Evolutionary conservation across 2,113 vertebrate genomes (phyloP).

Genomic region (Ahaetulla prasina): DNA sequence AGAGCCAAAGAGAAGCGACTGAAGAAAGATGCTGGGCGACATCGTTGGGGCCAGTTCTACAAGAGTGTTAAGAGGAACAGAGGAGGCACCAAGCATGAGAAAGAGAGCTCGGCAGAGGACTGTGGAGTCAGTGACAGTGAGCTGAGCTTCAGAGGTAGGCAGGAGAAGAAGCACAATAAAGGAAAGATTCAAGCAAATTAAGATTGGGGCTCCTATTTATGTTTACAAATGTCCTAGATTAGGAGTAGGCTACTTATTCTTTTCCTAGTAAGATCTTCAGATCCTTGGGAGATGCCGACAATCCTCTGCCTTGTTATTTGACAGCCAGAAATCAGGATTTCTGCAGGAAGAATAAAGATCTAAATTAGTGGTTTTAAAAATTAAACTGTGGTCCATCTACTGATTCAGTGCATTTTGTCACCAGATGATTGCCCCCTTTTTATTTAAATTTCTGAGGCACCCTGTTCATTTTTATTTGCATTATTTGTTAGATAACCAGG

Average conservation of each 20-base stretch:
- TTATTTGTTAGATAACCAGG: neutral
- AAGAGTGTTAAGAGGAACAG: constrained; percentile 91
- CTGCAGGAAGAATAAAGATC: neutral
- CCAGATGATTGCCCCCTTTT: neutral
- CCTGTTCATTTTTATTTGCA: neutral
- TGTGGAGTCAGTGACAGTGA: constrained; percentile 97
- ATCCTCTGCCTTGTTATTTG: neutral
- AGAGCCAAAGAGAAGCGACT: constrained; percentile 95
- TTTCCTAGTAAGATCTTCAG: neutral
- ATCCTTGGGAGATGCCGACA: neutral
- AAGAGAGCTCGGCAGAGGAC: constrained; percentile 93
- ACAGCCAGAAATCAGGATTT: neutral
- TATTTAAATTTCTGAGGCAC: neutral
- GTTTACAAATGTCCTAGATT: neutral
- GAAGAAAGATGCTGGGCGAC: constrained; percentile 95
- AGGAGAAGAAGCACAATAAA: neutral
- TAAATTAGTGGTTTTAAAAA: neutral
- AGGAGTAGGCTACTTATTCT: neutral
- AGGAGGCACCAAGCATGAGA: constrained; percentile 83
- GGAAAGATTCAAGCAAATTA: neutral
- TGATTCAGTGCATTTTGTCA: neutral
- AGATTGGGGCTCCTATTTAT: neutral
- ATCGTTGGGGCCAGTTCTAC: constrained; percentile 98
- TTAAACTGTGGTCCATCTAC: neutral
- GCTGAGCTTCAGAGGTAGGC: constrained; percentile 92